A percentile compares a stretch with the other conserved stretches of the same genome.
Conservation (phyloP, 2,888 invertebrate species). For the Eugnorisma glareosa region DNA sequence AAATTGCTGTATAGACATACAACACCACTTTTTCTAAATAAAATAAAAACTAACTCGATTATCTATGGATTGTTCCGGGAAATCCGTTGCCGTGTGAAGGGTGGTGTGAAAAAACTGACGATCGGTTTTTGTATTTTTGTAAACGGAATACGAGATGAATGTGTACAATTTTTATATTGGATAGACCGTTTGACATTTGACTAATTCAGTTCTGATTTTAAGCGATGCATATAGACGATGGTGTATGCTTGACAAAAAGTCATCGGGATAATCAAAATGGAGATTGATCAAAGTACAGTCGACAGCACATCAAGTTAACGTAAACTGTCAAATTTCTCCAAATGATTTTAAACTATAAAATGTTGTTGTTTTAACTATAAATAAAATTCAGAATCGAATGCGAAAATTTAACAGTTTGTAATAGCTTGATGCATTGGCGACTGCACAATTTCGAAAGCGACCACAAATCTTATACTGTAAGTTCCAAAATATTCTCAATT, state of each 20-base stretch:
- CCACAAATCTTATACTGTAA: too few species aligned
- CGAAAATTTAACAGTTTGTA: too few species aligned
- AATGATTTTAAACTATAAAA: too few species aligned
- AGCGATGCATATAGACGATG: background rate
- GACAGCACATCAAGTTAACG: too few species aligned
- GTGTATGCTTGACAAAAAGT: background rate
- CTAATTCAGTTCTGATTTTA: background rate
- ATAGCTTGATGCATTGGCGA: too few species aligned
- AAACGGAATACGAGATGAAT: background rate
- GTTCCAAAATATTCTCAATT: too few species aligned
- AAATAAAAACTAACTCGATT: background rate
- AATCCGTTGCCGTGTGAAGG: slow-evolving; percentile 8
- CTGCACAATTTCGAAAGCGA: too few species aligned
- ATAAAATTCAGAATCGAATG: too few species aligned
- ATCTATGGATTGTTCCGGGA: background rate
- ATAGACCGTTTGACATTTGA: background rate
- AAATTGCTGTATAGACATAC: background rate
- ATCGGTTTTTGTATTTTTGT: slow-evolving; percentile 1
- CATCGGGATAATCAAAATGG: background rate
- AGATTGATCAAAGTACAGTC: too few species aligned
- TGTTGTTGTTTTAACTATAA: too few species aligned
- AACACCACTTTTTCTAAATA: background rate
- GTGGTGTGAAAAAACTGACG: slow-evolving; percentile 12
- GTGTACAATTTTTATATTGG: background rate
- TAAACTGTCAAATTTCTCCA: too few species aligned